Percentiles rank a stretch among this genome's conserved stretches.
Conservation (phyloP, 2,888 invertebrate species). For the Parnassius mnemosyne region DNA sequence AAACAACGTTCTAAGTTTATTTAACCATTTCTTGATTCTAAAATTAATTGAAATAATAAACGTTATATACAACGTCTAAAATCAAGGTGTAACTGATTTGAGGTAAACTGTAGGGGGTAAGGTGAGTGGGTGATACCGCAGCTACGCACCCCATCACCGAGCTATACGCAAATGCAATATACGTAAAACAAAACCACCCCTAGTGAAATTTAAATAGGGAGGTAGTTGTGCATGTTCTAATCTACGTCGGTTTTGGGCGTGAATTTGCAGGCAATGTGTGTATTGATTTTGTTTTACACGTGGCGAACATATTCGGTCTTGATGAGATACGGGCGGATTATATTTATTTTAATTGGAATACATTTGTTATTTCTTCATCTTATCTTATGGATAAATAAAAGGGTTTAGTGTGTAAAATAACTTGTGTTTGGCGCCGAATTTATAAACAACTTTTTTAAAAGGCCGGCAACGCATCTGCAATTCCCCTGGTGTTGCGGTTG, state of each 20-base stretch:
- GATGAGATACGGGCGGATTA: background rate
- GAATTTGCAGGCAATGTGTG: constrained; percentile 45
- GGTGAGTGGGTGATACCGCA: constrained; percentile 35
- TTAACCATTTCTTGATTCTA: no score
- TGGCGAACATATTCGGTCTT: background rate
- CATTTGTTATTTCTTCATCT: no score
- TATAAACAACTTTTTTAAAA: no score
- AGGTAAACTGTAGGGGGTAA: constrained; percentile 33
- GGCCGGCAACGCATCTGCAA: no score
- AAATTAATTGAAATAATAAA: constrained; percentile 31
- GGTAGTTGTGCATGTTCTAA: constrained; percentile 73
- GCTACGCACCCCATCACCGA: constrained; percentile 38
- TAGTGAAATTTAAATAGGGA: constrained; percentile 46
- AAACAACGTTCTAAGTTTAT: no score
- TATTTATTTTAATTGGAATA: background rate
- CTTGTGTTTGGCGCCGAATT: no score
- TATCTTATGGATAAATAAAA: no score
- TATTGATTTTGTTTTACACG: constrained; percentile 38
- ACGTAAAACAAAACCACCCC: constrained; percentile 61
- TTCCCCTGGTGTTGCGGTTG: no score
- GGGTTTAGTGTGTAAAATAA: no score
- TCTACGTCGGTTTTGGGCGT: constrained; percentile 47
- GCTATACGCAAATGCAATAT: constrained; percentile 73
- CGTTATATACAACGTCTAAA: constrained; percentile 47
- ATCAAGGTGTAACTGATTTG: constrained; percentile 60